Base-by-base conservation (phyloP, 2,888 invertebrate genomes). In the Drosophila incognita region DNA sequence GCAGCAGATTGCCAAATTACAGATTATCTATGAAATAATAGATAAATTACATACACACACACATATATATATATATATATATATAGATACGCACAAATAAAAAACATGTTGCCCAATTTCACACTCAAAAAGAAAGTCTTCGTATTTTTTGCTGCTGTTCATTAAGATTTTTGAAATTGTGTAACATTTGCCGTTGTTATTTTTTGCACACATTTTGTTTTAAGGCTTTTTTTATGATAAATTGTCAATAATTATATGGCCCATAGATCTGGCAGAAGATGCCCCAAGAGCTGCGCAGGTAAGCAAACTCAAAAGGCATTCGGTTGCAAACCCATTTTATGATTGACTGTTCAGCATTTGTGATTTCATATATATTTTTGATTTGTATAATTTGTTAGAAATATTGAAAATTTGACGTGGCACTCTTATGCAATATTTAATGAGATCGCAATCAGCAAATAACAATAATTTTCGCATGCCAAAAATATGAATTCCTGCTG, bases 221-320 rank as follows among this genome's bases (percentile, higher is more conserved):
- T 48, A 36, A 51, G 53, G 21, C 60, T 49, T 52, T 48, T 49
- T 49, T 48, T 61, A 42, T 56, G 82, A 81, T 81, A 71, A 74
- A 80, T 81, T 74, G 78, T 82, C 65, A 66, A 66, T 80, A 80
- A 81, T 80, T 77, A 80, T 77, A 80, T 63, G 79, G 66, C 48
- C 52, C 79, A 79, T 64, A 62, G 62, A 69, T 63, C 51, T 54
- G 15, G 59, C 42, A 35, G 73, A 81, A 76, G 81, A 69, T 66
- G 69, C 51, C 56, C 18, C 48, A 52, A 24, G 31, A 40, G 60
- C 11, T 24, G 54, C 35, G 58, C 74, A 62, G 60, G 52, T 36
- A 56, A 48, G 53, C 52, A 60, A 60, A 63, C 48, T 61, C n/a
- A 63, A 40, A 53, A 53, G 60, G 64, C 48, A 65, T 74, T 67